These are phyloP conservation scores for Nibea coibor DNA, from an alignment of 2,113 vertebrate species.

Conservation along the genomic window DNA sequence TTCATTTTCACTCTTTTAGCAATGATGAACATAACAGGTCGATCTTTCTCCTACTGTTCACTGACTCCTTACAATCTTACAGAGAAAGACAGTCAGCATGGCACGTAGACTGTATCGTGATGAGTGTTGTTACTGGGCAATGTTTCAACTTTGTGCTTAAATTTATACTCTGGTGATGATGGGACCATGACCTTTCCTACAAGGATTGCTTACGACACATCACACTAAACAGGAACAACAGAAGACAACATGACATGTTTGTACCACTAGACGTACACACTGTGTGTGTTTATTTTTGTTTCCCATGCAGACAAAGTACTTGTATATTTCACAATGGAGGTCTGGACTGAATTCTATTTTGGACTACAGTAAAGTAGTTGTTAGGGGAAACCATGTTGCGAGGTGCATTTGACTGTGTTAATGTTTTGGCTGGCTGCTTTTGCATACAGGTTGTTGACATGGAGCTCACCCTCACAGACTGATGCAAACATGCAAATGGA, in stretches of 20 bases:
- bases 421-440: constrained; percentile 55
- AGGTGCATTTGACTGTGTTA: constrained; percentile 65
- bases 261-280: background rate
- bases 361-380: background rate
- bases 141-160: too few species aligned
- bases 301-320: background rate
- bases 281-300: background rate
- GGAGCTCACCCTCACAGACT: constrained; percentile 36
- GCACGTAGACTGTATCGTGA: too few species aligned
- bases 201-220: too few species aligned
- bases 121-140: too few species aligned
- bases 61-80: too few species aligned
- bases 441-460: constrained; percentile 67
- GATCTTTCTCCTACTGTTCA: too few species aligned
- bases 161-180: too few species aligned
- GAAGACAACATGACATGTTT: background rate
- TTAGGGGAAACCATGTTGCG: background rate
- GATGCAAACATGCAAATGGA: constrained; percentile 67
- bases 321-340: background rate
- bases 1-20: too few species aligned
- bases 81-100: too few species aligned
- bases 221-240: too few species aligned
- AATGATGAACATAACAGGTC: too few species aligned
- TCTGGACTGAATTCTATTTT: background rate
- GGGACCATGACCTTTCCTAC: too few species aligned